phyloP scores from a whole-genome alignment of 2,113 vertebrate species.

The Pandion haliaetus region DNA sequence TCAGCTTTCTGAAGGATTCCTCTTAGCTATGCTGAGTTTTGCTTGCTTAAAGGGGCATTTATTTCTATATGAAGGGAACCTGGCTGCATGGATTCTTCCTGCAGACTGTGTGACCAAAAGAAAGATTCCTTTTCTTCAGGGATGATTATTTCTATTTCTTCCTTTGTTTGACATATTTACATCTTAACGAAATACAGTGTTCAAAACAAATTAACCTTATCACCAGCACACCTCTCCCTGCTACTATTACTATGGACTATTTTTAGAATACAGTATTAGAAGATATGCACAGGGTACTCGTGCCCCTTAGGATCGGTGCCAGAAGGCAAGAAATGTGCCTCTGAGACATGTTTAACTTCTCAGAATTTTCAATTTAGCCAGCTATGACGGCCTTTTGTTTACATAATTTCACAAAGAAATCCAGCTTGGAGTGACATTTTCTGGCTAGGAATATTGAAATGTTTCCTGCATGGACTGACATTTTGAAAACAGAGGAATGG shows the following conservation, averaged over 20 bases:
- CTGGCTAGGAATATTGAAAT: slow-evolving; percentile 7
- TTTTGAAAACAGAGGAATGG: slow-evolving; percentile 2
- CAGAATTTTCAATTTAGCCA: neutral
- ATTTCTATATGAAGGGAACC: neutral
- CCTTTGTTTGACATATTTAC: neutral
- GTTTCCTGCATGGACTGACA: neutral
- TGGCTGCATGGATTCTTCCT: neutral
- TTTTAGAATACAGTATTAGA: neutral
- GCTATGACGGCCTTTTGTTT: neutral
- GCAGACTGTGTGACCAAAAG: neutral
- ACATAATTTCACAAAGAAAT: slow-evolving; percentile 31
- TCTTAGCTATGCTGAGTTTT: neutral
- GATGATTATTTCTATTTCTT: neutral
- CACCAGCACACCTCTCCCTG: neutral
- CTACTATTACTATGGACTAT: neutral
- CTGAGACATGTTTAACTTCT: neutral
- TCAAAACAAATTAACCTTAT: slow-evolving; percentile 34
- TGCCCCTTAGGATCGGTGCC: neutral
- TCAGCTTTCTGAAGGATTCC: neutral
- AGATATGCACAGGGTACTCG: neutral
- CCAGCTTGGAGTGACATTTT: neutral
- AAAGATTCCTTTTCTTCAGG: neutral
- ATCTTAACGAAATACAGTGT: neutral
- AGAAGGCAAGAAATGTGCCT: slow-evolving; percentile 12
- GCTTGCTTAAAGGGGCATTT: neutral